phyloP scores from a whole-genome alignment of 2,113 vertebrate genomes.

The Elephantulus edwardii region DNA sequence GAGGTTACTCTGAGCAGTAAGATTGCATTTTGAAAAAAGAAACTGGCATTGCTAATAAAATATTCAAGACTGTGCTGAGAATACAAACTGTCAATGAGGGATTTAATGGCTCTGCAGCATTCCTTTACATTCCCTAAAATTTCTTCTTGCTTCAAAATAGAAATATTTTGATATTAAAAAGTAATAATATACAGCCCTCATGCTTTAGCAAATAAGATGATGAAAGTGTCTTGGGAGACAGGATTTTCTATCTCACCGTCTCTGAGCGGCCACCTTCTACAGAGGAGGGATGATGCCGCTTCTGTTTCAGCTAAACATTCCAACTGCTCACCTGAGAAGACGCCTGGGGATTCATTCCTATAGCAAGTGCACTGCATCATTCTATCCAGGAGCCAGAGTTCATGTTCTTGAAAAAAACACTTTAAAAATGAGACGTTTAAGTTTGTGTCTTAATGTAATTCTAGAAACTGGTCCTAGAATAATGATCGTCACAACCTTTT shows the following conservation, averaged over 20 bases:
- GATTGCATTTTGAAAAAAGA: conserved; percentile 47
- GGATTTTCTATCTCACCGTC: not conserved
- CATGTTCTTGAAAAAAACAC: not conserved
- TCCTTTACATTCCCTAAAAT: conserved; percentile 26
- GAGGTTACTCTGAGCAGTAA: conserved; percentile 1
- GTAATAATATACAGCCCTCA: not conserved
- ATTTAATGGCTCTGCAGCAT: not conserved
- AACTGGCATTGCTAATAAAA: conserved; percentile 57
- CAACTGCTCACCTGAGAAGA: not conserved
- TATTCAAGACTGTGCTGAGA: conserved; percentile 48
- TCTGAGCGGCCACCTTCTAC: not conserved
- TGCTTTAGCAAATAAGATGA: not conserved
- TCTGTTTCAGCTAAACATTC: not conserved
- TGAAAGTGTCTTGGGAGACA: not conserved
- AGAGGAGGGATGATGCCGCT: not conserved
- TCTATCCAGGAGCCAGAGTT: not conserved
- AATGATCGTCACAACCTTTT: not conserved
- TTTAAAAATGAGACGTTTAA: not conserved
- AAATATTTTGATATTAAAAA: conserved; percentile 24
- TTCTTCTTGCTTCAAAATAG: conserved; percentile 45
- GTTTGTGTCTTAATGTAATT: not conserved
- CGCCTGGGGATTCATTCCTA: rapidly evolving
- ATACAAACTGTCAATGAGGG: conserved; percentile 16
- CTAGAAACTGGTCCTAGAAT: not conserved
- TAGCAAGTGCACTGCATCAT: not conserved